Evolutionary conservation across 2,888 invertebrate genomes (phyloP).

Genomic region (Drosophila hawaiiensis): DNA sequence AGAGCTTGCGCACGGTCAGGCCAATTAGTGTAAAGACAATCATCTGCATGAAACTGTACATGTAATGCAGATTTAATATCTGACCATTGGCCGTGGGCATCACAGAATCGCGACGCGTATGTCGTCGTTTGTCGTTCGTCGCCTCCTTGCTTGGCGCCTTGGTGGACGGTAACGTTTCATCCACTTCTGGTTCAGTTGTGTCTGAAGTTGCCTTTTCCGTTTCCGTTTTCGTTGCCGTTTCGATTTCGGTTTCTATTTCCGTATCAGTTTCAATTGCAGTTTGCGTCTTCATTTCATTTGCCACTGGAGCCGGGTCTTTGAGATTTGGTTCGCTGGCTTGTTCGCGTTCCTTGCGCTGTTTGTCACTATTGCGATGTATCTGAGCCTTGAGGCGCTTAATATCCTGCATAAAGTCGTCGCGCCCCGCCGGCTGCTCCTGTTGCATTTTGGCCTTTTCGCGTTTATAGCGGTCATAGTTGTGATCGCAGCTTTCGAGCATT

Average conservation of each 20-base stretch:
- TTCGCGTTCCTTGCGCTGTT: slow-evolving; percentile 71
- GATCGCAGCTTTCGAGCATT: slow-evolving; percentile 81
- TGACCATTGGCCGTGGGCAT: slow-evolving; percentile 58
- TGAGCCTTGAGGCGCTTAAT: slow-evolving; percentile 83
- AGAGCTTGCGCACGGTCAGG: slow-evolving; percentile 82
- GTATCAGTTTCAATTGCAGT: slow-evolving; percentile 1
- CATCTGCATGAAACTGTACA: slow-evolving; percentile 91
- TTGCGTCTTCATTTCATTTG: neutral
- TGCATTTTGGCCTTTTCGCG: slow-evolving; percentile 76
- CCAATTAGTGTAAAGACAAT: slow-evolving; percentile 87
- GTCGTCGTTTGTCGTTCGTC: slow-evolving; percentile 32
- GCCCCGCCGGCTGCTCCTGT: slow-evolving; percentile 73
- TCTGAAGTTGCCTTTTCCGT: slow-evolving; percentile 4
- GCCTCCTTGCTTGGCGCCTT: slow-evolving; percentile 30
- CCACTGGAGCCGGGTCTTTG: slow-evolving; percentile 30
- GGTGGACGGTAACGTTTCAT: slow-evolving; percentile 53
- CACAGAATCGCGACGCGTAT: slow-evolving; percentile 44
- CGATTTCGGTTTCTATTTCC: neutral
- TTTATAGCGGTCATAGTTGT: slow-evolving; percentile 84
- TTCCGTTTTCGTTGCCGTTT: slow-evolving; percentile 3
- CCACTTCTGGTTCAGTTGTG: slow-evolving; percentile 19
- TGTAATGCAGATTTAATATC: slow-evolving; percentile 82
- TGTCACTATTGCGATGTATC: slow-evolving; percentile 80
- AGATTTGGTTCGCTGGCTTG: slow-evolving; percentile 29
- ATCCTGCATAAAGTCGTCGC: slow-evolving; percentile 83